phyloP scores from a whole-genome alignment of 2,797 vertebrate species.

The Takifugu ocellatus region DNA sequence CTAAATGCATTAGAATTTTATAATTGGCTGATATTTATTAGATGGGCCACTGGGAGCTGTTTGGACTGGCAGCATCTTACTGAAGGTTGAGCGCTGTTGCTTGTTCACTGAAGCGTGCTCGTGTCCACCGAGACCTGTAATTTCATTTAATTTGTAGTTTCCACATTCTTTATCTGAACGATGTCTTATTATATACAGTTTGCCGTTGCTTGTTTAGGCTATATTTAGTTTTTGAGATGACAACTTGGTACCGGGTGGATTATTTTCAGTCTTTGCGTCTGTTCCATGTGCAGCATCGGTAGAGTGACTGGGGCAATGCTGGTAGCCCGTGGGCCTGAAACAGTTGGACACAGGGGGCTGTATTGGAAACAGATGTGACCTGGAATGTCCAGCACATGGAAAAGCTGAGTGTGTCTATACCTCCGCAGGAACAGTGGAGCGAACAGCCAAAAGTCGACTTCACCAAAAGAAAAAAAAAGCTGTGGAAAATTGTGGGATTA shows the following conservation, averaged over 20 bases:
- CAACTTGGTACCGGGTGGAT: conserved; percentile 16
- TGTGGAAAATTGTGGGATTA: conserved; percentile 57
- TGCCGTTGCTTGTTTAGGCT: conserved; percentile 1
- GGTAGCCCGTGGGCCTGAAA: conserved; percentile 57
- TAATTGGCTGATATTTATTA: too few relatives aligned
- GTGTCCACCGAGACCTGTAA: conserved; percentile 18
- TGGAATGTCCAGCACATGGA: conserved; percentile 74
- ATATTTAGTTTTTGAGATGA: conserved; percentile 1
- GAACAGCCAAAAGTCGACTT: conserved; percentile 59
- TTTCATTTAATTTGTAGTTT: conserved; percentile 14
- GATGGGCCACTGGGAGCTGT: too few relatives aligned
- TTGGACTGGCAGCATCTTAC: too few relatives aligned
- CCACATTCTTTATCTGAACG: too few relatives aligned
- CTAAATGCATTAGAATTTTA: too few relatives aligned
- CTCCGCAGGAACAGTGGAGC: conserved; percentile 52
- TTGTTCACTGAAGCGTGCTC: neutral
- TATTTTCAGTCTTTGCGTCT: conserved; percentile 18
- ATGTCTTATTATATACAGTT: neutral
- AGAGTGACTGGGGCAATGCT: conserved; percentile 41
- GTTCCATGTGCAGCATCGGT: conserved; percentile 32
- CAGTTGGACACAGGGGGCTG: conserved; percentile 60
- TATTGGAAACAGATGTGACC: conserved; percentile 73
- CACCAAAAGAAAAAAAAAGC: conserved; percentile 30
- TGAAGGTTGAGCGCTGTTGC: too few relatives aligned
- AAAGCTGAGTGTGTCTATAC: conserved; percentile 68